Conservation (phyloP, 2,113 vertebrate species). For the Amazona vittata region DNA sequence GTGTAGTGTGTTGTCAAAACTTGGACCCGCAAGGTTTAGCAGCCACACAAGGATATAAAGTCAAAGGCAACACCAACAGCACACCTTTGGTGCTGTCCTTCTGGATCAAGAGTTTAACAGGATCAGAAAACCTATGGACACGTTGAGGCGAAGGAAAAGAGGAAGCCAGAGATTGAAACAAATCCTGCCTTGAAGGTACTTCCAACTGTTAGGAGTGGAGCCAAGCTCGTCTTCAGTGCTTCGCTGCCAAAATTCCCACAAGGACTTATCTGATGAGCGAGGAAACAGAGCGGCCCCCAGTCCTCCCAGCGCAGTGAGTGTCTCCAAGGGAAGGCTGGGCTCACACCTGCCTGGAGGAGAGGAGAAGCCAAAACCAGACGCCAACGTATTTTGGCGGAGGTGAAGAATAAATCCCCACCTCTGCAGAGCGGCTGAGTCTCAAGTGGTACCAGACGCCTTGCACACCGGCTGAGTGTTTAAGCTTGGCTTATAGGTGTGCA, state of each 20-base stretch:
- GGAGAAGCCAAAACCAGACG: neutral
- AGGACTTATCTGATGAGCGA: neutral
- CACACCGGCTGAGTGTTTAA: neutral
- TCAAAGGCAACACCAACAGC: neutral
- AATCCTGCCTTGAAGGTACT: neutral
- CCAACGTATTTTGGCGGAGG: neutral
- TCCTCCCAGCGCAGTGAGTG: neutral
- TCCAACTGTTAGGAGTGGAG: neutral
- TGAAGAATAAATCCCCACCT: neutral
- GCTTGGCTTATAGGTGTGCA: neutral
- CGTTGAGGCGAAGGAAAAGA: neutral
- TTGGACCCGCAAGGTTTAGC: rapidly evolving
- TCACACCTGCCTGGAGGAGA: neutral
- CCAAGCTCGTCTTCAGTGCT: neutral
- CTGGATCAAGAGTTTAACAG: neutral
- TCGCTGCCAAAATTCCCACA: neutral
- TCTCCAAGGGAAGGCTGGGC: neutral
- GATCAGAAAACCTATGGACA: neutral
- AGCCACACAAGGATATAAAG: rapidly evolving
- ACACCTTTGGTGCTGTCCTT: neutral
- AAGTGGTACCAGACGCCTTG: neutral
- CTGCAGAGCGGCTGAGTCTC: rapidly evolving
- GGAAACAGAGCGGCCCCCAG: neutral
- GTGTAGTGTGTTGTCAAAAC: rapidly evolving
- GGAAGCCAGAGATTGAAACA: slow-evolving; percentile 23